Evolutionary conservation across 2,113 vertebrate genomes (phyloP).

Genomic region (Candoia aspera): DNA sequence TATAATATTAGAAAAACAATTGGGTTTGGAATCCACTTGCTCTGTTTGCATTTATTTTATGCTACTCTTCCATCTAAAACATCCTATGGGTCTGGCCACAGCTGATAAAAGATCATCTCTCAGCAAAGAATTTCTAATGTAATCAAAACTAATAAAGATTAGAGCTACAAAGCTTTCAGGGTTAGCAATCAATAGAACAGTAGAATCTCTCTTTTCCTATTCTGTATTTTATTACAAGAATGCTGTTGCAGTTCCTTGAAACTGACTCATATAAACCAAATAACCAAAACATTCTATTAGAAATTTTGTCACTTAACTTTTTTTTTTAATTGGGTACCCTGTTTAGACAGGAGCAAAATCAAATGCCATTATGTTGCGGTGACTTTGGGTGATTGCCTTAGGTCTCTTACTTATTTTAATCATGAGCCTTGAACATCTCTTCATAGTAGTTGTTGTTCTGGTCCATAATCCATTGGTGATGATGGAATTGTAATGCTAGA

Average conservation of each 20-base stretch:
- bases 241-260: background rate
- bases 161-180: constrained; percentile 4
- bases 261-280: background rate
- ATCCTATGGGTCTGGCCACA: background rate
- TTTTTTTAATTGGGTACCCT: background rate
- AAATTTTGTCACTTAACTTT: background rate
- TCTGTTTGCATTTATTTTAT: constrained; percentile 6
- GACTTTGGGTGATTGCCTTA: background rate
- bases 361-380: background rate
- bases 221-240: background rate
- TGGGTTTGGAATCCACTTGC: background rate
- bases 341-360: constrained; percentile 10
- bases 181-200: background rate
- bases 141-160: constrained; percentile 8
- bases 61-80: background rate
- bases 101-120: background rate
- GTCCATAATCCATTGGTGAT: background rate
- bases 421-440: background rate
- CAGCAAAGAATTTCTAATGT: background rate
- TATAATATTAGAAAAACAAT: constrained; percentile 35
- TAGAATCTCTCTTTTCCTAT: background rate
- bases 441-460: background rate
- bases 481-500: background rate
- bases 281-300: background rate
- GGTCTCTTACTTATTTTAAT: constrained; percentile 15